These are phyloP conservation scores for Stenoptilia bipunctidactyla DNA, from an alignment of 2,888 invertebrate genomes.

Conservation along the genomic window DNA sequence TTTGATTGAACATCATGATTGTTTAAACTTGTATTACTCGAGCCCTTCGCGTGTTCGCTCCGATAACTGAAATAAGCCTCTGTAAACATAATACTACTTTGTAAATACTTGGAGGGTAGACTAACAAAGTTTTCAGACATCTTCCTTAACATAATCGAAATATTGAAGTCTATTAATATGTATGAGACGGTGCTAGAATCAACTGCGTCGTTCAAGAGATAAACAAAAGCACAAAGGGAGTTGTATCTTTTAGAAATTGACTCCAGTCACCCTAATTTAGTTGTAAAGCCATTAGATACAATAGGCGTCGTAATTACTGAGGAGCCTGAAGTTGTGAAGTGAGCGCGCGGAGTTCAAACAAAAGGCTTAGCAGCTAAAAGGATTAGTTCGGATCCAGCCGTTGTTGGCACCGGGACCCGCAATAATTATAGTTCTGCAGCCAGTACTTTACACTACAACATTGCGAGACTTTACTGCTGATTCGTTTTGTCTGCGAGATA, in stretches of 20 bases:
- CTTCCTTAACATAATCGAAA: neutral
- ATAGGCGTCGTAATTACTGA: neutral
- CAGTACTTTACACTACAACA: neutral
- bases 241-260: neutral
- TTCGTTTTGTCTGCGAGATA: too few relatives aligned
- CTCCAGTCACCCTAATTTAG: neutral
- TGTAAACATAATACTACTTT: constrained; percentile 23
- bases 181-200: neutral
- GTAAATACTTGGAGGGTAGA: constrained; percentile 16
- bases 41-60: constrained; percentile 14
- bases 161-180: neutral
- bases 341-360: constrained; percentile 7
- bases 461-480: neutral
- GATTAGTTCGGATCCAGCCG: constrained; percentile 8
- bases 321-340: neutral
- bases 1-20: constrained; percentile 21
- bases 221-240: constrained; percentile 1
- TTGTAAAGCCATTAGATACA: constrained; percentile 1
- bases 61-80: constrained; percentile 21
- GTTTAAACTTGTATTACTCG: constrained; percentile 18
- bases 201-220: neutral
- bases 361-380: constrained; percentile 9
- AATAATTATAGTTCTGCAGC: constrained; percentile 8
- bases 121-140: neutral
- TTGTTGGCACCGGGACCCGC: constrained; percentile 8